Percentiles rank a stretch among this genome's conserved stretches.
These are phyloP conservation scores for Drosophila meridionalis DNA, from an alignment of 2,888 invertebrate genomes.

Conservation along the genomic window DNA sequence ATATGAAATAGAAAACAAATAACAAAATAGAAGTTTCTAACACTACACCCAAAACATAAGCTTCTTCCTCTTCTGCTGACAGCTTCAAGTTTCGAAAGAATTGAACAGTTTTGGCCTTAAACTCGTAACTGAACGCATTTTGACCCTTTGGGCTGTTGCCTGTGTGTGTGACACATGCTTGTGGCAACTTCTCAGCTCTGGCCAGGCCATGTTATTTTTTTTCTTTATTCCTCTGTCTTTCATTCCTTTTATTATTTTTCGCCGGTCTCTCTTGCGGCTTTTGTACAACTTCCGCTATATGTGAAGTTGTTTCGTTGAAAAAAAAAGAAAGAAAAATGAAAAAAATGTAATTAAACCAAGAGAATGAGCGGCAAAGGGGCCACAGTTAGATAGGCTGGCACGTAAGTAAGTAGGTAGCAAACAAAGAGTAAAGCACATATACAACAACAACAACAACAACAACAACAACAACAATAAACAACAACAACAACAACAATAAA, in stretches of 20 bases:
- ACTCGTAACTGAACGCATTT: conserved; percentile 19
- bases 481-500: conserved; percentile 5
- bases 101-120: conserved; percentile 6
- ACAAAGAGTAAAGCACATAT: conserved; percentile 52
- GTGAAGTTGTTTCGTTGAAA: conserved; percentile 64
- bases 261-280: conserved; percentile 72
- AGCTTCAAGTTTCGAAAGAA: neutral
- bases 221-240: conserved; percentile 9
- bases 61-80: neutral
- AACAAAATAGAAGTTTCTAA: neutral
- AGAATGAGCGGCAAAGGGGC: conserved; percentile 14
- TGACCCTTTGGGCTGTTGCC: neutral
- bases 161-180: conserved; percentile 50
- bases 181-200: conserved; percentile 41
- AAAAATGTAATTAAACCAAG: conserved; percentile 72
- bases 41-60: neutral
- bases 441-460: conserved; percentile 14
- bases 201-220: conserved; percentile 5
- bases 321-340: neutral
- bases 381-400: conserved; percentile 16
- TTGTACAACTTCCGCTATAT: conserved; percentile 76
- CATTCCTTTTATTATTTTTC: conserved; percentile 32
- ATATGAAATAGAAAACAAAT: neutral
- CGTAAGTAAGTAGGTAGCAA: conserved; percentile 46
- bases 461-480: neutral